Evolutionary conservation across 2,797 vertebrate species (phyloP).

Genomic region (Odontamblyopus rebecca): DNA sequence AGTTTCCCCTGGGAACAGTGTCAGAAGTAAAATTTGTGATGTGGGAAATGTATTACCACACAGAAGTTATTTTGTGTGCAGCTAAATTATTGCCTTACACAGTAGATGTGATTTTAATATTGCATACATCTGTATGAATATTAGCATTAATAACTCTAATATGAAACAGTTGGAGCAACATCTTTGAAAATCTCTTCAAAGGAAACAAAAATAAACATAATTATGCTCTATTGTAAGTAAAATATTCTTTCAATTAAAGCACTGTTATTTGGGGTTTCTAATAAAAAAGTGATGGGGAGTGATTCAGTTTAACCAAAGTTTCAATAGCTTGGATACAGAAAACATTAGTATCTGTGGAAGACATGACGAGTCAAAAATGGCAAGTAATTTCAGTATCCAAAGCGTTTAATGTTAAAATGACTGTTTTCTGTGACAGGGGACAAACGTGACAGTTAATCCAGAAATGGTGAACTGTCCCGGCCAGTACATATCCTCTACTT

Average conservation of each 20-base stretch:
- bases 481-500: conserved; percentile 39
- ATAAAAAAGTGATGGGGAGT: neutral
- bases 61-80: neutral
- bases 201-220: no score
- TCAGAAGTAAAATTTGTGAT: conserved; percentile 23
- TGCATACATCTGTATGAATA: neutral
- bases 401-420: neutral
- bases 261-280: neutral
- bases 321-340: neutral
- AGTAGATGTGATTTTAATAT: neutral
- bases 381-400: neutral
- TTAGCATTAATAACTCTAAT: neutral
- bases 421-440: neutral
- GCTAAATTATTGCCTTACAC: neutral
- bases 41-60: conserved; percentile 14
- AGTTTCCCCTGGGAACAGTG: conserved; percentile 45
- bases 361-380: neutral
- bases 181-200: no score
- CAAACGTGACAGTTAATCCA: conserved; percentile 54
- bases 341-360: neutral
- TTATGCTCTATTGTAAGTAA: no score
- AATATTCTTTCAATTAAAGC: no score
- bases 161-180: neutral
- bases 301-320: neutral
- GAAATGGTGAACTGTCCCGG: conserved; percentile 57